Conservation (phyloP, 1,140 invertebrate species). For the Augochlora pura region DNA sequence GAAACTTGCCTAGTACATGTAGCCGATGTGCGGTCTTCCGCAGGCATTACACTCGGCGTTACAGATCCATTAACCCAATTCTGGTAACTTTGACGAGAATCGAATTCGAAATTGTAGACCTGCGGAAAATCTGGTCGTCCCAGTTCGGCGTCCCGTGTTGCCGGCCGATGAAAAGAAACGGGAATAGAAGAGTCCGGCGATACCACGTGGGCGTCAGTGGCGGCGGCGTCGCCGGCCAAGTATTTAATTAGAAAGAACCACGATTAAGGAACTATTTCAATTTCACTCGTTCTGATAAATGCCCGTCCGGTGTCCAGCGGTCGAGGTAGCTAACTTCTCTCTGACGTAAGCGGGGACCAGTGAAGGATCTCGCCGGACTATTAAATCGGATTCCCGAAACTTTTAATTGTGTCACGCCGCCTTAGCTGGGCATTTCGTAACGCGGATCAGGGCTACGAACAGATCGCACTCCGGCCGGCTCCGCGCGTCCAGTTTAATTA, state of each 20-base stretch:
- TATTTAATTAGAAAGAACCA: slow-evolving; percentile 15
- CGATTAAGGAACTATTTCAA: neutral
- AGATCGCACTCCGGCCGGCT: neutral
- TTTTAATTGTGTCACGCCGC: slow-evolving; percentile 17
- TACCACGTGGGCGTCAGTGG: no score
- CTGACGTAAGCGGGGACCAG: neutral
- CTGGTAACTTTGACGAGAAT: neutral
- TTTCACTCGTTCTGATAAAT: neutral
- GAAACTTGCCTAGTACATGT: no score
- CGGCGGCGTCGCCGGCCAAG: neutral
- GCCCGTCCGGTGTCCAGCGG: neutral
- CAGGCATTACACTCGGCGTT: no score
- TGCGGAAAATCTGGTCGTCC: neutral
- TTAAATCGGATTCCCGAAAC: slow-evolving; percentile 30
- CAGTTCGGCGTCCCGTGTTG: no score
- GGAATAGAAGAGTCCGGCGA: neutral
- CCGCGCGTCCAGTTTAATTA: slow-evolving; percentile 19
- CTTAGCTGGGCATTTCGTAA: slow-evolving; percentile 8
- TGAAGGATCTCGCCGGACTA: slow-evolving; percentile 10
- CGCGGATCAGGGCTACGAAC: neutral
- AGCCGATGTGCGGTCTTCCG: no score
- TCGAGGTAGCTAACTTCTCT: neutral
- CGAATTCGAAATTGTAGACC: neutral
- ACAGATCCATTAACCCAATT: neutral
- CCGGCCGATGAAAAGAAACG: no score